Conservation (phyloP, 2,888 invertebrate species). For the Synanthedon tipuliformis region DNA sequence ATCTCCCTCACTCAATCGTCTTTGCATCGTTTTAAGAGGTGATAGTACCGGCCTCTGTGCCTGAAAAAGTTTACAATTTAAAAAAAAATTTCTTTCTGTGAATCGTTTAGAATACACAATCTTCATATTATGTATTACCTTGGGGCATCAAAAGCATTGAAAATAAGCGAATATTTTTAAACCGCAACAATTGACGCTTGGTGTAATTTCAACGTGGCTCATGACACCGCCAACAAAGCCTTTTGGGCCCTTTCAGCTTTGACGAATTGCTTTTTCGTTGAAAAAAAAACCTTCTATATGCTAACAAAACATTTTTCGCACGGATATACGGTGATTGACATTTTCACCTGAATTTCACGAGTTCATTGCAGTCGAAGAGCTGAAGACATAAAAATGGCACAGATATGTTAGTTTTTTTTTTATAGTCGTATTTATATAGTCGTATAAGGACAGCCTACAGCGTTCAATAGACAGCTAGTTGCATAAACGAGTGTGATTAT, state of each 20-base stretch:
- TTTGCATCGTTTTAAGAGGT: too few relatives aligned
- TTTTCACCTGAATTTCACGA: slow-evolving; percentile 11
- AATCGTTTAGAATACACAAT: too few relatives aligned
- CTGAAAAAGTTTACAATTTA: too few relatives aligned
- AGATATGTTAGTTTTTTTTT: background rate
- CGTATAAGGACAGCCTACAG: too few relatives aligned
- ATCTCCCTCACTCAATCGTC: too few relatives aligned
- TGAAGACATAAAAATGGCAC: background rate
- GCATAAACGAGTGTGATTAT: too few relatives aligned
- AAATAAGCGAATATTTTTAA: background rate
- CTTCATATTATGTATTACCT: too few relatives aligned
- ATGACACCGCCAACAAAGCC: slow-evolving; percentile 5
- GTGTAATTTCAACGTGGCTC: background rate
- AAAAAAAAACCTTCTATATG: slow-evolving; percentile 11
- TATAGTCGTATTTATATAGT: too few relatives aligned
- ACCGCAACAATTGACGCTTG: background rate
- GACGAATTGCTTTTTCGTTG: slow-evolving; percentile 15
- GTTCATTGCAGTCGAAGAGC: slow-evolving; percentile 1
- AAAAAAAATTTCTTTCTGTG: too few relatives aligned
- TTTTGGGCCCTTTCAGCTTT: slow-evolving; percentile 11
- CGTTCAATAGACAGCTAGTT: too few relatives aligned
- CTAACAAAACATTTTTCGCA: slow-evolving; percentile 15
- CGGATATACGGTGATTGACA: slow-evolving; percentile 13
- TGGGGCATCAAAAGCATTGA: too few relatives aligned
- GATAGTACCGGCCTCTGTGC: too few relatives aligned